Base-by-base conservation (phyloP, 2,113 vertebrate species). In the Ailuropoda melanoleuca region DNA sequence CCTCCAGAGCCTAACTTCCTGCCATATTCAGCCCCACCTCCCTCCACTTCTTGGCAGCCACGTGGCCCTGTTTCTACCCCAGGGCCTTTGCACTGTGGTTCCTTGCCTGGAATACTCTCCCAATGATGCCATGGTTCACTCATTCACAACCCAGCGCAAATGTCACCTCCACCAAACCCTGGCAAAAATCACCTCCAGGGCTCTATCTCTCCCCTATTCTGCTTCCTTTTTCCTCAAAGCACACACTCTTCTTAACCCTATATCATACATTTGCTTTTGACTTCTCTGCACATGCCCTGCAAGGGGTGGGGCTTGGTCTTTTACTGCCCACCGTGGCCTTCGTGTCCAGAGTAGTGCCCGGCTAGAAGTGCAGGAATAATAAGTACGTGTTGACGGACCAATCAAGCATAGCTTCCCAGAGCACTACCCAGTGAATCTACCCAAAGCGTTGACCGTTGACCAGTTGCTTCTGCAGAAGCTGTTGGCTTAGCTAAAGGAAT, bases 141-240 rank as follows among this genome's bases (percentile, higher is more conserved):
- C 11, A 3, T 9, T 48, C 56, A 12, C 11, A 12, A 13, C 77
- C 55, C 60, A 43, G 19, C 46, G 31, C 48, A 26, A 11, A 58
- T 6, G 19, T 23, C 37, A 60, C 24, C 18, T 68, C 58, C 62
- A 39, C 29, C 7, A 13, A 37, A 8, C 46, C n/a, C 58, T 18
- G 29, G 37, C 39, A 13, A 15, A 64, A 4, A 26, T 1, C 50
- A 46, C 29, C 4, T 10, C 17, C 64, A 46, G 9, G 60, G 2
- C 0, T 0, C 39, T n/a, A 39, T 60, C 53, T 39, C 26, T 64
- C 29, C 15, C 48, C 50, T 31, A 2, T 4, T 17, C 3, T 3
- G 24, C 58, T 53, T 34, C 12, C 29, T 17, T 50, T 62, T 70
- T 24, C 86, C 62, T 64, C 66, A 62, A 77, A 60, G 18, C 17